phyloP scores from a whole-genome alignment of 2,888 invertebrate genomes.

The Cremastobaeus sp. region DNA sequence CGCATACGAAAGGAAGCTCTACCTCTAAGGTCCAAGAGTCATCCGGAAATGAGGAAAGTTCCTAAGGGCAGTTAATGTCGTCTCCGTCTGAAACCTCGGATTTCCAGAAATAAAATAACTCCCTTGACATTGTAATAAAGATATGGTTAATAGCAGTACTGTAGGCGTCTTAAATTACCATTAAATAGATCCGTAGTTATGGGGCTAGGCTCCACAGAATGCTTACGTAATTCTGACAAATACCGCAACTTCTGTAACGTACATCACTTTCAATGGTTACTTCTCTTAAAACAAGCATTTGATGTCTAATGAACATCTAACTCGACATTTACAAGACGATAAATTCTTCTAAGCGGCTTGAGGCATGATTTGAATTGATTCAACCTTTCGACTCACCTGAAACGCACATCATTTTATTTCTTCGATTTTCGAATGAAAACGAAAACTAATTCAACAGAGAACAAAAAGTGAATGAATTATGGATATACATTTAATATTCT shows the following conservation, averaged over 20 bases:
- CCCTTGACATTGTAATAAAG: conserved; percentile 69
- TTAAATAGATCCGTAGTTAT: conserved; percentile 75
- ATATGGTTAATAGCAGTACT: conserved; percentile 70
- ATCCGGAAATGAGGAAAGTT: conserved; percentile 75
- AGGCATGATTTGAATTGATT: too few relatives aligned
- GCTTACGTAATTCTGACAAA: conserved; percentile 55
- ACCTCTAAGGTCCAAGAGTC: conserved; percentile 62
- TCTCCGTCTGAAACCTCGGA: conserved; percentile 43
- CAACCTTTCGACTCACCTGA: too few relatives aligned
- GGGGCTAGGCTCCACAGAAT: conserved; percentile 54
- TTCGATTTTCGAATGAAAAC: too few relatives aligned
- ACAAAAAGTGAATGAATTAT: too few relatives aligned
- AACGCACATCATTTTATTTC: too few relatives aligned
- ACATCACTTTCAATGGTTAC: conserved; percentile 48
- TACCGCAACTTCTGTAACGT: conserved; percentile 36
- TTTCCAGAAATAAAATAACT: conserved; percentile 65
- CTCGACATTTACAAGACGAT: conserved; percentile 34
- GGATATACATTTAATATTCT: too few relatives aligned
- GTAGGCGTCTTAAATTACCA: conserved; percentile 74
- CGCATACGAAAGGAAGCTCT: conserved; percentile 43
- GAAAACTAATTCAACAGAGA: too few relatives aligned
- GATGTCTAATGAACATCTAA: conserved; percentile 60
- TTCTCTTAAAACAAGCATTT: conserved; percentile 43
- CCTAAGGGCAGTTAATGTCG: conserved; percentile 62
- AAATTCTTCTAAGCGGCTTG: too few relatives aligned